Conservation (phyloP, 2,797 vertebrate species). For the Ibycter americanus region DNA sequence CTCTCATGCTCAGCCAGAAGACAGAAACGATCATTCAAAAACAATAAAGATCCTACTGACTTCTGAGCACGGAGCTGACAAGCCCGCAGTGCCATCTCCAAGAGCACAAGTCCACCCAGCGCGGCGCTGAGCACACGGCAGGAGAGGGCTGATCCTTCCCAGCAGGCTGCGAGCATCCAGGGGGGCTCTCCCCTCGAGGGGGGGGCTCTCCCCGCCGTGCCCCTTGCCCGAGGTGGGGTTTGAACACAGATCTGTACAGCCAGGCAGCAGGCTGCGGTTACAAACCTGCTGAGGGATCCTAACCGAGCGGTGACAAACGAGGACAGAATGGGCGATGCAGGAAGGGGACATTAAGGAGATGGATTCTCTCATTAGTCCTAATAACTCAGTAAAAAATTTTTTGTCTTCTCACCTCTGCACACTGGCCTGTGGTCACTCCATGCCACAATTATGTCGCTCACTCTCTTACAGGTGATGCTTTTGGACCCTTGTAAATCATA, state of each 20-base stretch:
- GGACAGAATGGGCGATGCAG: accelerated
- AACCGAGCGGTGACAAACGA: accelerated
- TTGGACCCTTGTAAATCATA: slow-evolving; percentile 98
- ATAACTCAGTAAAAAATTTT: accelerated
- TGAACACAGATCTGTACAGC: background rate
- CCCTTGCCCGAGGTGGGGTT: background rate
- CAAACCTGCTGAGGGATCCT: too few relatives aligned
- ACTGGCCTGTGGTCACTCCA: slow-evolving; percentile 98
- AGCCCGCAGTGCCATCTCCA: background rate
- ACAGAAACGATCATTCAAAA: background rate
- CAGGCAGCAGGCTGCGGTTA: background rate
- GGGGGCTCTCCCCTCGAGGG: background rate
- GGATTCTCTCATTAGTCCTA: background rate
- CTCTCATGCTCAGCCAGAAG: background rate
- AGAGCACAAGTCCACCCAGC: accelerated
- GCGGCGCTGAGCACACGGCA: accelerated
- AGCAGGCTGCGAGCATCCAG: accelerated
- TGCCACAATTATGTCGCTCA: slow-evolving; percentile 96
- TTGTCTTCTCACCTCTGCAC: slow-evolving; percentile 89
- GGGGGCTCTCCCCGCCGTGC: background rate
- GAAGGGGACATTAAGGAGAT: accelerated
- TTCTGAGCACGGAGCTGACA: background rate
- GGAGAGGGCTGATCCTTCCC: accelerated
- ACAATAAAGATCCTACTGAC: background rate
- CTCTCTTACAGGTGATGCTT: slow-evolving; percentile 95